Conservation (phyloP, 92 coral and sea anemone species). For the Isaurus tuberculatus region DNA sequence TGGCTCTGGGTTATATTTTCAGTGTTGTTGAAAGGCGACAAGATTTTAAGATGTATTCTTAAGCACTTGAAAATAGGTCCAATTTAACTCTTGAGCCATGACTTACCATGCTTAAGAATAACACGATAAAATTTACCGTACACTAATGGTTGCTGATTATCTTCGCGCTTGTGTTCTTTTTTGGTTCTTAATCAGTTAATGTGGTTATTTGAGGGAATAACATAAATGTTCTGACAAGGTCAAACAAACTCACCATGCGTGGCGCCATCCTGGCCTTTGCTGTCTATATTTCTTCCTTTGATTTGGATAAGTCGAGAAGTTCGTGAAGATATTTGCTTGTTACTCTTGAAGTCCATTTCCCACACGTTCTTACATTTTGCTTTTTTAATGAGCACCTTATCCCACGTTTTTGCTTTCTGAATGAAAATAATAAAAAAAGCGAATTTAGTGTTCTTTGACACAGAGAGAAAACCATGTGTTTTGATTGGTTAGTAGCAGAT, state of each 20-base stretch:
- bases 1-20: neutral
- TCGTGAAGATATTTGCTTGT: slow-evolving; percentile 31
- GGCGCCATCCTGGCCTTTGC: slow-evolving; percentile 34
- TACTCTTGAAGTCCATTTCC: neutral
- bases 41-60: neutral
- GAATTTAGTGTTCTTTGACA: no score
- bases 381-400: neutral
- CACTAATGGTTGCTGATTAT: neutral
- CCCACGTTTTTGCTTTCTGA: neutral
- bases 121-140: neutral
- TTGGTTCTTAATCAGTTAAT: neutral
- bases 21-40: neutral
- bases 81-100: neutral
- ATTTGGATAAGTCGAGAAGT: slow-evolving; percentile 8
- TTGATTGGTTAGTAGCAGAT: neutral
- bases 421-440: neutral
- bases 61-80: neutral
- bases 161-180: neutral
- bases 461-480: neutral
- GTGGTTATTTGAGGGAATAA: neutral
- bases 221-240: slow-evolving; percentile 5
- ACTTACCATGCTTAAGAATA: neutral
- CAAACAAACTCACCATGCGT: slow-evolving; percentile 7
- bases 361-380: slow-evolving; percentile 10
- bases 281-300: slow-evolving; percentile 22